Percentiles rank a stretch among this genome's conserved stretches.
phyloP scores from a whole-genome alignment of 1,140 invertebrate species.

The Manduca sexta region DNA sequence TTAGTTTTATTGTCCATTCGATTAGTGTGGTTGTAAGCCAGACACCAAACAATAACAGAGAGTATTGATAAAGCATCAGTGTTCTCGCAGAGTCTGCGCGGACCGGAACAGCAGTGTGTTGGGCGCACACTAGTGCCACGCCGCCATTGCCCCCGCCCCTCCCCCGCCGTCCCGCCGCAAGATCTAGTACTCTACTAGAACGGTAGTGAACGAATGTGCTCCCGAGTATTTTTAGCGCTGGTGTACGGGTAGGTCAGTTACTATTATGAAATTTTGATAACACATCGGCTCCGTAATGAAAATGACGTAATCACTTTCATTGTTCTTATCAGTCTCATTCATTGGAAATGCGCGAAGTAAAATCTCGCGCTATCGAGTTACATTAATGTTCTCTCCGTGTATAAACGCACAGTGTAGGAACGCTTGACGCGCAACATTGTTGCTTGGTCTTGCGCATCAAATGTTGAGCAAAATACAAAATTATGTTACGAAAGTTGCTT shows the following conservation, averaged over 20 bases:
- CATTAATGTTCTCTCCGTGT: no score
- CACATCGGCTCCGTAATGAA: slow-evolving; percentile 27
- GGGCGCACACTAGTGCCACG: slow-evolving; percentile 33
- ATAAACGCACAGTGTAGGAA: no score
- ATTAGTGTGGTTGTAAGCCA: slow-evolving; percentile 47
- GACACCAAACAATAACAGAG: slow-evolving; percentile 60
- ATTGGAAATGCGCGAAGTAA: no score
- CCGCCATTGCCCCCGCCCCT: slow-evolving; percentile 36
- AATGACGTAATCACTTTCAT: slow-evolving; percentile 30
- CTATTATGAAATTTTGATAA: slow-evolving; percentile 61
- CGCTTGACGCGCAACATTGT: no score
- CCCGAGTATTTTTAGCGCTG: slow-evolving; percentile 55
- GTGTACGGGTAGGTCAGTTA: slow-evolving; percentile 61
- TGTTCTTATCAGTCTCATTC: slow-evolving; percentile 10
- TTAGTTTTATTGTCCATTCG: slow-evolving; percentile 52
- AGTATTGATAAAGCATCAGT: no score
- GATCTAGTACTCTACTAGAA: slow-evolving; percentile 24
- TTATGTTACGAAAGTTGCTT: no score
- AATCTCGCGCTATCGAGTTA: no score
- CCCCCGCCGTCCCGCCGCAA: slow-evolving; percentile 16
- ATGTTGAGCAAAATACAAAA: no score
- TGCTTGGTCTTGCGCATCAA: no score
- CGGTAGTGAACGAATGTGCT: slow-evolving; percentile 52
- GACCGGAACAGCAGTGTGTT: slow-evolving; percentile 43
- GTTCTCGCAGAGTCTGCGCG: slow-evolving; percentile 69